These are phyloP conservation scores for Halcyon leucocephala DNA, from an alignment of 2,797 vertebrate genomes.

Conservation along the genomic window DNA sequence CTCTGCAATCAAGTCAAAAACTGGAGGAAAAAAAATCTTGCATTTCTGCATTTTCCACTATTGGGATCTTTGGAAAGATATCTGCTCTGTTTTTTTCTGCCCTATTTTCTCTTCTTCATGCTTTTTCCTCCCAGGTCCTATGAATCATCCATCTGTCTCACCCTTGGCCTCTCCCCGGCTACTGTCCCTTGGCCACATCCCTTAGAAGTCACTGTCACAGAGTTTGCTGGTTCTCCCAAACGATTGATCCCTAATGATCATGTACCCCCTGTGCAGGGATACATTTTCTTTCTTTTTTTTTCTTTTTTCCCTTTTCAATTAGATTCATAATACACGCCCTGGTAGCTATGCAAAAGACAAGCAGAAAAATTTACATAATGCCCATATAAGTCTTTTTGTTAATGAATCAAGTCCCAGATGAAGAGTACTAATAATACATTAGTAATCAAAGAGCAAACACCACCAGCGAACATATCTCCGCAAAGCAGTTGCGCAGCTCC, in stretches of 20 bases:
- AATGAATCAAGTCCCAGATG: slow-evolving; percentile 32
- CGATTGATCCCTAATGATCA: rapidly evolving
- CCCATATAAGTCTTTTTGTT: slow-evolving; percentile 1
- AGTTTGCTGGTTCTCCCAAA: background rate
- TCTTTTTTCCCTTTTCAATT: background rate
- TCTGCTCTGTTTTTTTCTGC: no score
- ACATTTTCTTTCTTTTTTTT: background rate
- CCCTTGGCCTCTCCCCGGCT: background rate
- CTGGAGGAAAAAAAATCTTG: no score
- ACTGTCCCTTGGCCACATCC: background rate
- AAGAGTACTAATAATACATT: slow-evolving; percentile 48
- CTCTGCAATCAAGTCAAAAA: no score
- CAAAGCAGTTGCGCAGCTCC: slow-evolving; percentile 37
- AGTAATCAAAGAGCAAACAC: slow-evolving; percentile 42
- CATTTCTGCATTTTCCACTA: no score
- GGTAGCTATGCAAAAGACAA: background rate
- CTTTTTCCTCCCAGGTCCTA: background rate
- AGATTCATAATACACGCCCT: background rate
- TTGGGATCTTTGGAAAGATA: no score
- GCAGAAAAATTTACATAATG: slow-evolving; percentile 34
- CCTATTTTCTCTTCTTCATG: no score
- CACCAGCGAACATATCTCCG: slow-evolving; percentile 2
- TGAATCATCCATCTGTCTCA: background rate
- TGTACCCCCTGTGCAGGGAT: no score
- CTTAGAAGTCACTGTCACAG: background rate